Evolutionary conservation across 2,113 vertebrate species (phyloP).

Genomic region (Ptilonorhynchus violaceus): DNA sequence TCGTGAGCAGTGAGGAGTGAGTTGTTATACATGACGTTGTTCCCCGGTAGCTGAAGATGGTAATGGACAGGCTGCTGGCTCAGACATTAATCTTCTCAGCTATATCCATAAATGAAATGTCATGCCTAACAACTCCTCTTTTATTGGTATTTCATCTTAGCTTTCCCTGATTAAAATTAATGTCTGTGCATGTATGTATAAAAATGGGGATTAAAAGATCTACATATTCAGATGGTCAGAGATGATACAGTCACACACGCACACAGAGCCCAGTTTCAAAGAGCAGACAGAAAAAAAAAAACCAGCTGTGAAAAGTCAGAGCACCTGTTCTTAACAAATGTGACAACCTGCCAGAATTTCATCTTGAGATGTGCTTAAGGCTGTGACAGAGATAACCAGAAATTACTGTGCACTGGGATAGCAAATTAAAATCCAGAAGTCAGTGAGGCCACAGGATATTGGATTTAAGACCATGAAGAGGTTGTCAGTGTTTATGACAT

Average conservation of each 20-base stretch:
- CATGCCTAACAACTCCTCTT: constrained; percentile 25
- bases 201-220: neutral
- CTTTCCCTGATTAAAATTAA: constrained; percentile 32
- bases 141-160: neutral
- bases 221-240: neutral
- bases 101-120: constrained; percentile 36
- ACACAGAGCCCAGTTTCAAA: neutral
- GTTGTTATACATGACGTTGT: neutral
- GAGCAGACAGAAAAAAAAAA: neutral
- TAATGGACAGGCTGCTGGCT: constrained; percentile 20
- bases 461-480: constrained; percentile 36
- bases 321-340: neutral
- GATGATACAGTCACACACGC: neutral
- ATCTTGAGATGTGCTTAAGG: constrained; percentile 6
- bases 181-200: neutral
- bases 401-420: constrained; percentile 51
- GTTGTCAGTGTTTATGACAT: constrained; percentile 1
- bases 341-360: constrained; percentile 42
- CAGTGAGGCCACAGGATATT: constrained; percentile 29
- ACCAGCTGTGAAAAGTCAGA: neutral
- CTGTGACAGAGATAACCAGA: constrained; percentile 23
- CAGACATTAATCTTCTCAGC: constrained; percentile 21
- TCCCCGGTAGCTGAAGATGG: neutral
- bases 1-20: neutral
- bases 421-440: constrained; percentile 45